Conservation (phyloP, 1,140 invertebrate genomes). For the Rhynchophorus ferrugineus region DNA sequence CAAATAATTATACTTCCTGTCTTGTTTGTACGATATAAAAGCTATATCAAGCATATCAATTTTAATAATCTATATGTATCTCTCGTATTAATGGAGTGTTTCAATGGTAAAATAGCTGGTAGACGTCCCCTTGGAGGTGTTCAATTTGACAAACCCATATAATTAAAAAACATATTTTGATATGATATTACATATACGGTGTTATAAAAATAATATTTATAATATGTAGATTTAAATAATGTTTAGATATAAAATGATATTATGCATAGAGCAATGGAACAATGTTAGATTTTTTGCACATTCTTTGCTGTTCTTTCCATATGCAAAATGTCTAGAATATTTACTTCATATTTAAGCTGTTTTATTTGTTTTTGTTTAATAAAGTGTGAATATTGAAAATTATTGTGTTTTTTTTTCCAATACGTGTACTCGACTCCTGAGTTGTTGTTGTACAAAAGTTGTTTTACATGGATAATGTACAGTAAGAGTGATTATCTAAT, state of each 20-base stretch:
- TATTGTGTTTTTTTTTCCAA: slow-evolving; percentile 7
- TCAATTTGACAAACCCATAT: slow-evolving; percentile 1
- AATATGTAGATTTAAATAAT: slow-evolving; percentile 17
- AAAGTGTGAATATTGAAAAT: slow-evolving; percentile 35
- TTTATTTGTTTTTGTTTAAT: slow-evolving; percentile 37
- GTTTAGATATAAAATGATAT: slow-evolving; percentile 15
- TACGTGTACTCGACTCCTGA: background rate
- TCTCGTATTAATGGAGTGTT: too few species aligned
- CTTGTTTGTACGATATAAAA: too few species aligned
- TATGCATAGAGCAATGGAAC: slow-evolving; percentile 19
- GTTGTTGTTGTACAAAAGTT: background rate
- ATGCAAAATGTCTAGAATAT: slow-evolving; percentile 37
- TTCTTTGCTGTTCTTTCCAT: slow-evolving; percentile 36
- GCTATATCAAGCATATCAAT: too few species aligned
- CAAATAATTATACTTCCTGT: too few species aligned
- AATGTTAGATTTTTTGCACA: slow-evolving; percentile 30
- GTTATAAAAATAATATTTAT: slow-evolving; percentile 21
- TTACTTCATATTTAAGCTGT: slow-evolving; percentile 31
- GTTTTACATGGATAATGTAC: too few species aligned
- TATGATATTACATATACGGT: slow-evolving; percentile 19
- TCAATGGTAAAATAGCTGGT: too few species aligned
- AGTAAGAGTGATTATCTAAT: too few species aligned
- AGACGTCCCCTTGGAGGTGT: slow-evolving; percentile 8
- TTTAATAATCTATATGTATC: too few species aligned
- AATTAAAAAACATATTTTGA: slow-evolving; percentile 26